Base-by-base conservation (phyloP, 1,140 invertebrate species). In the Platorchestia sp. region DNA sequence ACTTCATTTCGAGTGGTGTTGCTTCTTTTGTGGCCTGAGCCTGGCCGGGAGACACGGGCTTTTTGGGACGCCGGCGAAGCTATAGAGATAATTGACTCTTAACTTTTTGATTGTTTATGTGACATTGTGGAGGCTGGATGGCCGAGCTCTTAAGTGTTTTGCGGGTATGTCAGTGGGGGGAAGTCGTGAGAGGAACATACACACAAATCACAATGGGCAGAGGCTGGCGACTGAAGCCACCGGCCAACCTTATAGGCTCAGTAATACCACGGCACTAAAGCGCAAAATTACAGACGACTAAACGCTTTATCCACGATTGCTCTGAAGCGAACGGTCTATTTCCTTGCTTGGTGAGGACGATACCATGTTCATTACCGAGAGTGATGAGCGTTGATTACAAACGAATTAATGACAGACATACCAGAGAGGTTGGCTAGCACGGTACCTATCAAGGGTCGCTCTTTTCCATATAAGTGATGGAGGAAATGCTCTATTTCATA, bases 51-150 rank as follows among this genome's bases (percentile, higher is more conserved):
- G 91, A 45, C 91, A 93, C 91, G 36, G 91, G 91, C 43, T 14
- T 45, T 40, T 93, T n/a, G 41, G 36, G 89, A 45, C 89, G 41
- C 22, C 89, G 41, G 22, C 41, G 36, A 93, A 47, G 43, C 91
- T 93, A 93, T 93, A 6, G 43, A 93, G 91, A 93, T 93, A 93
- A 93, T 93, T 93, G 91, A 93, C 91, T 93, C 45, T 93, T 93
- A 93, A 93, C 91, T 45, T 93, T 93, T 93, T 93, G 91, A 93
- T 93, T 93, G 91, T 93, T 93, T 93, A 93, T 93, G 91, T 93
- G 91, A 93, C 91, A 93, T 93, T 93, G 91, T 93, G 45, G 91
- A 93, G 91, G 91, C 40, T 93, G 91, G 91, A 93, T 93, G 91
- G 91, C 91, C 91, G 45, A 45, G 45, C 45, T 47, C 43, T 93